A percentile compares a stretch with the other conserved stretches of the same genome.
Evolutionary conservation across 37 sponge, comb jelly and placozoan genomes (phyloP).

Genomic region (Hexactinellida sp.): DNA sequence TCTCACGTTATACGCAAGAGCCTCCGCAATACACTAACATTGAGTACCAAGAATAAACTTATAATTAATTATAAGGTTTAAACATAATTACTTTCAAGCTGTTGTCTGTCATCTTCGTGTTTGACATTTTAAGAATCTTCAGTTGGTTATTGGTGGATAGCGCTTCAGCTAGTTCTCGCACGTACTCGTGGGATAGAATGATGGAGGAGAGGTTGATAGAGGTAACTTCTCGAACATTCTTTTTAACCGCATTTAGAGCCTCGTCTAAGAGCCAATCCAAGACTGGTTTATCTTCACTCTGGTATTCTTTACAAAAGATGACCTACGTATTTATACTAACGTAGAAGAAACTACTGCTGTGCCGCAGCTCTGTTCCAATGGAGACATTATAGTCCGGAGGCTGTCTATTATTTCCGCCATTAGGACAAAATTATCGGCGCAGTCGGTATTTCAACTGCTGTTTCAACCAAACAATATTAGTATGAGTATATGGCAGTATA

Average conservation of each 20-base stretch:
- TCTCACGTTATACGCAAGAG: not conserved
- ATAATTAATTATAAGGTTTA: not conserved
- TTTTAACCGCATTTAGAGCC: not conserved
- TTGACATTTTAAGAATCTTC: not conserved
- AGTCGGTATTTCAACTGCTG: too few relatives aligned
- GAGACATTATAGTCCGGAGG: too few relatives aligned
- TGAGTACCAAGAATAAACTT: not conserved
- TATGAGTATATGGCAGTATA: too few relatives aligned
- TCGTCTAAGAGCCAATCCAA: not conserved
- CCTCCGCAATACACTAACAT: not conserved
- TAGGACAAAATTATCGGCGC: too few relatives aligned
- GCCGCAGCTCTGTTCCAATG: too few relatives aligned
- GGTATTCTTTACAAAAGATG: conserved; percentile 1
- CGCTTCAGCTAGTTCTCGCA: not conserved
- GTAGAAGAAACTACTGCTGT: not conserved
- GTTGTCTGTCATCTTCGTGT: not conserved
- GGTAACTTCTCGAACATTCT: not conserved
- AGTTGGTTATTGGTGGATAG: conserved; percentile 7
- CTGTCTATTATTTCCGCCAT: too few relatives aligned
- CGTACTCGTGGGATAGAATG: not conserved
- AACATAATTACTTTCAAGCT: not conserved
- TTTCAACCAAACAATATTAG: too few relatives aligned
- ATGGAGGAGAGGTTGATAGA: not conserved
- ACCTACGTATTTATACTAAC: not conserved
- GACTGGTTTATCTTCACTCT: not conserved